Conservation (phyloP, 2,797 vertebrate genomes). For the Leptoclinus maculatus region DNA sequence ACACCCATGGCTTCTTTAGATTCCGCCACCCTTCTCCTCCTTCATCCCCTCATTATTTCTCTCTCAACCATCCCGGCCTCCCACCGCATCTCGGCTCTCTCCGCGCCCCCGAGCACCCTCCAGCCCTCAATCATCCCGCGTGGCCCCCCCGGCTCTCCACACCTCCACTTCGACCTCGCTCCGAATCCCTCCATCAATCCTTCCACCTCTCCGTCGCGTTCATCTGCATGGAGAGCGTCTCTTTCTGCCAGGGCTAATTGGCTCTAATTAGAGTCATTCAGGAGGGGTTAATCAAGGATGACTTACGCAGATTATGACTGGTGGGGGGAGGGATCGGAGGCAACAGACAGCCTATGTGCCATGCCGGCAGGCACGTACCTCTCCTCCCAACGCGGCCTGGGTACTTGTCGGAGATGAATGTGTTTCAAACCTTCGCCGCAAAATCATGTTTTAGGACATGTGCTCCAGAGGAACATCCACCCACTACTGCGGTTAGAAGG, state of each 20-base stretch:
- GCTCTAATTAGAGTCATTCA: constrained; percentile 93
- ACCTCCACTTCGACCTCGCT: constrained; percentile 58
- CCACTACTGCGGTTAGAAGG: not conserved
- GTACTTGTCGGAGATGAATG: constrained; percentile 51
- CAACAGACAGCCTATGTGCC: constrained; percentile 56
- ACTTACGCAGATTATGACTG: constrained; percentile 77
- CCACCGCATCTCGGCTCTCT: constrained; percentile 37
- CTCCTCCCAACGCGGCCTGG: constrained; percentile 42
- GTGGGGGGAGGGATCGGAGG: constrained; percentile 59
- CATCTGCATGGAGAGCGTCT: constrained; percentile 76
- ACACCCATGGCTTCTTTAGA: constrained; percentile 40
- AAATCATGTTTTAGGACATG: constrained; percentile 32
- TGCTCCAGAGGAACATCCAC: constrained; percentile 21
- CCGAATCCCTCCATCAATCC: constrained; percentile 48
- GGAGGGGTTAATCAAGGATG: constrained; percentile 89
- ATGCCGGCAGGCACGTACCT: constrained; percentile 45
- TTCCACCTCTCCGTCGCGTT: constrained; percentile 53
- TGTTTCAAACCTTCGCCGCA: constrained; percentile 23
- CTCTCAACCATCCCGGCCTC: constrained; percentile 47
- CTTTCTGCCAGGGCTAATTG: constrained; percentile 87
- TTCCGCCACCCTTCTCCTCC: constrained; percentile 48
- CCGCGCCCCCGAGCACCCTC: constrained; percentile 58
- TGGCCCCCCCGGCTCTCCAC: constrained; percentile 55
- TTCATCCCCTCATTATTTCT: constrained; percentile 70
- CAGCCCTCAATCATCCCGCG: constrained; percentile 57